Conservation (phyloP, 2,797 vertebrate genomes). For the Peromyscus melanophrys region DNA sequence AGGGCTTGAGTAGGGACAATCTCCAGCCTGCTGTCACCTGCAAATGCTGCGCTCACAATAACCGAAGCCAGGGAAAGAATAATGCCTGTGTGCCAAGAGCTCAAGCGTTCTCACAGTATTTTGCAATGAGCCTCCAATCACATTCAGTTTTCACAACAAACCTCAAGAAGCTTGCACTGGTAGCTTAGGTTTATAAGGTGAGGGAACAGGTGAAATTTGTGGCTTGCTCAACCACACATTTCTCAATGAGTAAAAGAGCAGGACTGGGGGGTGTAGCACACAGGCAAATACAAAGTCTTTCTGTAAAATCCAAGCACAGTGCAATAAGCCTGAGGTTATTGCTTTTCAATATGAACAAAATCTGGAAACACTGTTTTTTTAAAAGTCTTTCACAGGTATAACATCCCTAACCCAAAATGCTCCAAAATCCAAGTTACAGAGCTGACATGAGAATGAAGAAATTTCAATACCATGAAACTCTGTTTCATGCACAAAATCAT, state of each 20-base stretch:
- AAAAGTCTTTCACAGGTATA: background rate
- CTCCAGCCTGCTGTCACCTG: no score
- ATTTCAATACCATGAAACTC: background rate
- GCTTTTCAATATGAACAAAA: conserved; percentile 50
- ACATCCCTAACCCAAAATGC: background rate
- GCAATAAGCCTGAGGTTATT: conserved; percentile 16
- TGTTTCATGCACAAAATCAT: background rate
- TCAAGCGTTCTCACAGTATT: background rate
- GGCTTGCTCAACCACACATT: background rate
- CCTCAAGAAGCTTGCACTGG: background rate
- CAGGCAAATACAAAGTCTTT: conserved; percentile 23
- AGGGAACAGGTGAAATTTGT: conserved; percentile 19
- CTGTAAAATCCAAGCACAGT: conserved; percentile 13
- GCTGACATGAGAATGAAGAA: background rate
- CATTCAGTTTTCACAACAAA: conserved; percentile 49
- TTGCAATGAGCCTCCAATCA: background rate
- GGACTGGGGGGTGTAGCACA: background rate
- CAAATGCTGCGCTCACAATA: background rate
- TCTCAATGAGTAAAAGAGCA: conserved; percentile 16
- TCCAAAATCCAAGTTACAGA: background rate
- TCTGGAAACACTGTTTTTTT: conserved; percentile 49
- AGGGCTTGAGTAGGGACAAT: background rate
- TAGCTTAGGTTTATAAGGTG: background rate
- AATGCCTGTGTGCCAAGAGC: no score
- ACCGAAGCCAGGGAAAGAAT: background rate